These are phyloP conservation scores for Bicyclus anynana DNA, from an alignment of 1,140 invertebrate genomes.

Conservation along the genomic window DNA sequence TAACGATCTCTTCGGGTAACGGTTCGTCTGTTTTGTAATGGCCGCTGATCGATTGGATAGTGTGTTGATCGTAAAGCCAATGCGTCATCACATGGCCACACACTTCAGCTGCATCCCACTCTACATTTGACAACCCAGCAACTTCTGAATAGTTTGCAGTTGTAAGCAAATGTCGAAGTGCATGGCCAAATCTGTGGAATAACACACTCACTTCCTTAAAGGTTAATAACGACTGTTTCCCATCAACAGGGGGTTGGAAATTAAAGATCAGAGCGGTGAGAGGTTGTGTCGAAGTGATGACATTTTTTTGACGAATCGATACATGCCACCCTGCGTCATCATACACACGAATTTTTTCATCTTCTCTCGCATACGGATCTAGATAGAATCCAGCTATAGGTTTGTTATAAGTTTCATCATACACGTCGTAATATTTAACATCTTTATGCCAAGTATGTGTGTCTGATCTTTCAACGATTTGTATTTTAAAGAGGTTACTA, in stretches of 20 bases:
- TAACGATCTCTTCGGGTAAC: slow-evolving; percentile 81
- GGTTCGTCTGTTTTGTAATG: slow-evolving; percentile 87
- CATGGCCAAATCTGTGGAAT: slow-evolving; percentile 91
- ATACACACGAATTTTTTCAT: slow-evolving; percentile 79
- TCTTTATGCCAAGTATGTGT: slow-evolving; percentile 89
- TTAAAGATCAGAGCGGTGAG: slow-evolving; percentile 90
- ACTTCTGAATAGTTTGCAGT: slow-evolving; percentile 89
- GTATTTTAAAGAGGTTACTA: slow-evolving; percentile 88
- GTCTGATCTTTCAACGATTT: slow-evolving; percentile 83
- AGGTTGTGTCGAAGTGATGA: slow-evolving; percentile 80
- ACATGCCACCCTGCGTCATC: slow-evolving; percentile 83
- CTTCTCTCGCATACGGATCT: slow-evolving; percentile 85
- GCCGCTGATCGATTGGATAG: slow-evolving; percentile 83
- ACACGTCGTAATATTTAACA: slow-evolving; percentile 90
- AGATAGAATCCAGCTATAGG: slow-evolving; percentile 90
- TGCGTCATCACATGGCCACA: slow-evolving; percentile 88
- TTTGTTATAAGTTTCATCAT: slow-evolving; percentile 81
- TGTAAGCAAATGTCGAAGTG: slow-evolving; percentile 89
- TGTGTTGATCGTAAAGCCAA: slow-evolving; percentile 86
- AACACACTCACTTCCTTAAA: slow-evolving; percentile 86
- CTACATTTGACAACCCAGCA: slow-evolving; percentile 89
- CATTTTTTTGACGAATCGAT: slow-evolving; percentile 82
- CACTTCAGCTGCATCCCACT: slow-evolving; percentile 93
- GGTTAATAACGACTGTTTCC: slow-evolving; percentile 83
- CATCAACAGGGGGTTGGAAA: slow-evolving; percentile 81